Evolutionary conservation across 2,113 vertebrate genomes (phyloP).

Genomic region (Petromus typicus): DNA sequence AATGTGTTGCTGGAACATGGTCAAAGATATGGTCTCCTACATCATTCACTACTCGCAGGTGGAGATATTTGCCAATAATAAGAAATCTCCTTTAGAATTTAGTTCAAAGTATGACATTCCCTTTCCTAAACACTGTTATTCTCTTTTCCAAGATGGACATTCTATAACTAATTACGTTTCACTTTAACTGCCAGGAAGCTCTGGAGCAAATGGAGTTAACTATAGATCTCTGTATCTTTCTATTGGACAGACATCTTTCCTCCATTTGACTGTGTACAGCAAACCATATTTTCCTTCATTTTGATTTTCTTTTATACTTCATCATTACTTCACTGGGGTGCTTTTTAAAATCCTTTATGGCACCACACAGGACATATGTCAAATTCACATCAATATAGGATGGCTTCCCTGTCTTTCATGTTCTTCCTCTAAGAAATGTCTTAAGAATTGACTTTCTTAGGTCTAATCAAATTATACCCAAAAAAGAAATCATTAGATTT

Average conservation of each 20-base stretch:
- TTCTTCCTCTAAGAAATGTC: not conserved
- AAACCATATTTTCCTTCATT: not conserved
- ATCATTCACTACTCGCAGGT: not conserved
- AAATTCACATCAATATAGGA: not conserved
- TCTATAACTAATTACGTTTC: slow-evolving; percentile 52
- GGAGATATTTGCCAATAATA: not conserved
- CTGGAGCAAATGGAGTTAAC: not conserved
- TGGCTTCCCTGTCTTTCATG: not conserved
- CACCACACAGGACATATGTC: not conserved
- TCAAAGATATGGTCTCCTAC: not conserved
- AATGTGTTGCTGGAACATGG: not conserved
- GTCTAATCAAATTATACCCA: not conserved
- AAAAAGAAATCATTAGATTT: not conserved
- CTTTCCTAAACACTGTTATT: slow-evolving; percentile 7
- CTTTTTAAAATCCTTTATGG: not conserved
- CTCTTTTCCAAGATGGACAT: not conserved
- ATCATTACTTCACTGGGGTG: not conserved
- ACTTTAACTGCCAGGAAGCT: not conserved
- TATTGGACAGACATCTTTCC: not conserved
- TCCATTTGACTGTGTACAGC: not conserved
- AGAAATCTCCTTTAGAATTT: slow-evolving; percentile 24
- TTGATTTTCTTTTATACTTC: not conserved
- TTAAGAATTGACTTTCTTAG: not conserved
- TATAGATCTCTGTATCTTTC: not conserved
- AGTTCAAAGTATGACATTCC: not conserved